Conservation (phyloP, 2,113 vertebrate species). For the Callorhinus ursinus region DNA sequence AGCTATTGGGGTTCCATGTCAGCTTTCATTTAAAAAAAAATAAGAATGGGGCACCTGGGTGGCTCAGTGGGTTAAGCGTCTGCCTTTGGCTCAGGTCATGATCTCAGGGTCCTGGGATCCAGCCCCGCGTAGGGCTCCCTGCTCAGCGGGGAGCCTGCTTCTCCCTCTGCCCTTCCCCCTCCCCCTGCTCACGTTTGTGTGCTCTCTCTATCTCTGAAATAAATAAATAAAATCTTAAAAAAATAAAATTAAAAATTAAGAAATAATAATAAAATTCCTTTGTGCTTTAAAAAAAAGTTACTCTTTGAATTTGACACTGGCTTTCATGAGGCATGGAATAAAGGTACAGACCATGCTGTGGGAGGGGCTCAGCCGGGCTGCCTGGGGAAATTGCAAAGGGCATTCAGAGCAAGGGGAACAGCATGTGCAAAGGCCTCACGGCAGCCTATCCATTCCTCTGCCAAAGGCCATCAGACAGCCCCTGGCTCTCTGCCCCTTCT, state of each 20-base stretch:
- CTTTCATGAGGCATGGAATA: neutral
- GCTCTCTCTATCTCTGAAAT: too few relatives aligned
- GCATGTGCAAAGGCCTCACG: neutral
- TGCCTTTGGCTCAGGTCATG: too few relatives aligned
- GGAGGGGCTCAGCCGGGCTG: neutral
- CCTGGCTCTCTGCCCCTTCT: neutral
- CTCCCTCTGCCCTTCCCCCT: too few relatives aligned
- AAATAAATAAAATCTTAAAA: too few relatives aligned
- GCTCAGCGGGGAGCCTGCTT: too few relatives aligned
- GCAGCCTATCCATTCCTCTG: accelerated
- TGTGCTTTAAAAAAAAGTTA: neutral
- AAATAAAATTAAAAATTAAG: too few relatives aligned
- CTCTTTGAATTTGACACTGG: neutral
- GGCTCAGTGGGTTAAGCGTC: too few relatives aligned
- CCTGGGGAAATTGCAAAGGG: neutral
- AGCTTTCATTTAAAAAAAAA: neutral
- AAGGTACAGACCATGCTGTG: accelerated
- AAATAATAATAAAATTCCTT: neutral
- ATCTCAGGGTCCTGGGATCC: too few relatives aligned
- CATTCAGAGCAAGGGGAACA: accelerated
- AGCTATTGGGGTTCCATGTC: neutral
- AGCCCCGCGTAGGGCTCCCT: too few relatives aligned
- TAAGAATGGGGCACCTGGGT: too few relatives aligned
- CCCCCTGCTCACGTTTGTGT: too few relatives aligned
- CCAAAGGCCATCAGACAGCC: neutral